Base-by-base conservation (phyloP, 2,113 vertebrate species). In the Xyliphius kryptos region DNA sequence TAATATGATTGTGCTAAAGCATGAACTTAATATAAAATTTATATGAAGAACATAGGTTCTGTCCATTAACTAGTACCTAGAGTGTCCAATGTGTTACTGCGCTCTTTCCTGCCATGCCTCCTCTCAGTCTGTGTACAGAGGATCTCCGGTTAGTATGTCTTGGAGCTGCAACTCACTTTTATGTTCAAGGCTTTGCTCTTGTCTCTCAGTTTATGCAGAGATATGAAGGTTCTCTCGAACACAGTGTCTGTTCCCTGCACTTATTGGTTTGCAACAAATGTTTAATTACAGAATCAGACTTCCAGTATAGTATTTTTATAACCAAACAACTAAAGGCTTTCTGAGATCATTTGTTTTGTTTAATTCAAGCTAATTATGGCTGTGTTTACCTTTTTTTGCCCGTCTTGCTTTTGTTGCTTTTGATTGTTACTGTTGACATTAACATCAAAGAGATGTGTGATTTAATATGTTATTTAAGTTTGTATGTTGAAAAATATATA, bases 121-220 rank as follows among this genome's bases (percentile, higher is more conserved):
- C 60, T 77, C 77, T 80, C 83, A 96, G 95, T 95, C 92, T 81
- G 56, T 91, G 74, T 93, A 92, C 84, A 89, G 91, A 92, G 94
- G 95, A 92, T 95, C 92, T 78, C 92, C 94, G 92, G 95, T 97
- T 90, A 91, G 95, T 96, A 87, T 51, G 76, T 48, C 49, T 17
- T 26, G 12, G 15, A 46, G 63, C 46, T 54, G 44, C 46, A 59
- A 11, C 19, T 63, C 56, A 54, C 43, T 43, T 14, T 56, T 55
- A n/a, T 22, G 44, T 20, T 55, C 58, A 52, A 38, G 53, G 48
- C 32, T 72, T 48, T 67, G 26, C 40, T 59, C 57, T 54, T 59
- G 56, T 55, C n/a, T 57, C 55, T 21, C 51, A 41, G 40, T 50
- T 66, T 32, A 36, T 50, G 19, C n/a, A n/a, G 41, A 54, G 14